A percentile compares a stretch with the other conserved stretches of the same genome.
Evolutionary conservation across 2,888 invertebrate species (phyloP).

Genomic region (Epistrophe grossulariae): DNA sequence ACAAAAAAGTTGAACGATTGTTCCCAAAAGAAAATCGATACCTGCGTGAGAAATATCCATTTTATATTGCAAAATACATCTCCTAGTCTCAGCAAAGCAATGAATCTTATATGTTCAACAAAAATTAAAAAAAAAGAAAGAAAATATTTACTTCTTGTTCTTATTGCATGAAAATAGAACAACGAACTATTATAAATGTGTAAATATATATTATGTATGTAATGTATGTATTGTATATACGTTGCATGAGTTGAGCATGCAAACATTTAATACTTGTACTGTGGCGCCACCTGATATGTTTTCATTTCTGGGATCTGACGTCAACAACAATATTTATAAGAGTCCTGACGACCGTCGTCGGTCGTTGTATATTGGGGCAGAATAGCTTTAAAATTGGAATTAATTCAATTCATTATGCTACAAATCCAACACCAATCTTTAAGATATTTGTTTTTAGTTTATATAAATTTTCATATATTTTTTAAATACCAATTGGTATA

Average conservation of each 20-base stretch:
- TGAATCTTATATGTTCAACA: constrained; percentile 48
- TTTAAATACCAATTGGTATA: too few species aligned
- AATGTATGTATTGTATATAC: background rate
- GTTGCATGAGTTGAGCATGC: constrained; percentile 41
- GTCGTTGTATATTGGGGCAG: background rate
- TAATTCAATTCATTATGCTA: background rate
- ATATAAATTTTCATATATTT: too few species aligned
- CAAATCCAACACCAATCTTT: too few species aligned
- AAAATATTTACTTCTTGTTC: constrained; percentile 7
- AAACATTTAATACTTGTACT: constrained; percentile 41
- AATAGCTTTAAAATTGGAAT: background rate
- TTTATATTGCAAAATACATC: constrained; percentile 48
- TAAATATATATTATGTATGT: constrained; percentile 1
- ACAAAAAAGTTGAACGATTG: constrained; percentile 47
- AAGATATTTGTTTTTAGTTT: too few species aligned
- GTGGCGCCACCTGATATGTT: constrained; percentile 61
- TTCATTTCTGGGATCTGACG: constrained; percentile 38
- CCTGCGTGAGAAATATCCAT: constrained; percentile 57
- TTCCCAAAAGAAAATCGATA: constrained; percentile 47
- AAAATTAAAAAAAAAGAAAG: constrained; percentile 6
- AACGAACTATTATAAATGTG: constrained; percentile 31
- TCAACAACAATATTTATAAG: constrained; percentile 10
- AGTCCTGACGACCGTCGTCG: background rate
- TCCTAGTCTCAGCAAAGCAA: constrained; percentile 36
- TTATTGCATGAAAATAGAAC: constrained; percentile 35